Evolutionary conservation across 2,888 invertebrate genomes (phyloP).

Genomic region (Beris chalybata): DNA sequence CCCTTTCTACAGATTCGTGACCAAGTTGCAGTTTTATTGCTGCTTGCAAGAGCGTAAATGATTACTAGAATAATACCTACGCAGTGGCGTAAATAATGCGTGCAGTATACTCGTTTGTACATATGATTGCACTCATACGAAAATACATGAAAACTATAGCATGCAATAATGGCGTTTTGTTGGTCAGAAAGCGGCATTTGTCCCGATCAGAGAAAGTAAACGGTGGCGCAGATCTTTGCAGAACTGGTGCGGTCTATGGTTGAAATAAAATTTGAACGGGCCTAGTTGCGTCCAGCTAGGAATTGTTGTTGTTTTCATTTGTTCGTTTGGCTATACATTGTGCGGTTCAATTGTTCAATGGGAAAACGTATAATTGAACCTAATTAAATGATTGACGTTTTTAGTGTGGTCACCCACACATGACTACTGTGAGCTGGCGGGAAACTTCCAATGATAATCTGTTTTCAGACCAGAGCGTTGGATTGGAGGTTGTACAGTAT

Average conservation of each 20-base stretch:
- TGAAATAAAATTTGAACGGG: too few relatives aligned
- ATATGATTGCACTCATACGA: too few relatives aligned
- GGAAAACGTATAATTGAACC: slow-evolving; percentile 48
- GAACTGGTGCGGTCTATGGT: too few relatives aligned
- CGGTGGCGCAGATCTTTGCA: too few relatives aligned
- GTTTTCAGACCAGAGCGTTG: neutral
- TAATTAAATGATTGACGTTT: slow-evolving; percentile 56
- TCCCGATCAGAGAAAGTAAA: neutral
- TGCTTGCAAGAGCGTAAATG: slow-evolving; percentile 26
- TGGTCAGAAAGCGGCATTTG: slow-evolving; percentile 2
- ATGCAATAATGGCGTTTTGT: neutral
- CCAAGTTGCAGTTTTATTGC: slow-evolving; percentile 13
- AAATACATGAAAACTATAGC: neutral
- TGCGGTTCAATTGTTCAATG: slow-evolving; percentile 1
- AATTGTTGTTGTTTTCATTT: neutral
- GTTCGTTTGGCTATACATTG: neutral
- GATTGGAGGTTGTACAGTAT: too few relatives aligned
- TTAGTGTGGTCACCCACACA: slow-evolving; percentile 42
- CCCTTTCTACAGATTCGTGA: neutral
- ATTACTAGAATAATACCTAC: slow-evolving; percentile 15
- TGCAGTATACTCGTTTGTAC: neutral
- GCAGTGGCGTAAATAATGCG: slow-evolving; percentile 1
- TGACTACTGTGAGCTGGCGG: slow-evolving; percentile 23
- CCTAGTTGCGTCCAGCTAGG: too few relatives aligned
- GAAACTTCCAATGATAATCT: slow-evolving; percentile 20